Conservation (phyloP, 2,113 vertebrate species). For the Menidia beryllina region DNA sequence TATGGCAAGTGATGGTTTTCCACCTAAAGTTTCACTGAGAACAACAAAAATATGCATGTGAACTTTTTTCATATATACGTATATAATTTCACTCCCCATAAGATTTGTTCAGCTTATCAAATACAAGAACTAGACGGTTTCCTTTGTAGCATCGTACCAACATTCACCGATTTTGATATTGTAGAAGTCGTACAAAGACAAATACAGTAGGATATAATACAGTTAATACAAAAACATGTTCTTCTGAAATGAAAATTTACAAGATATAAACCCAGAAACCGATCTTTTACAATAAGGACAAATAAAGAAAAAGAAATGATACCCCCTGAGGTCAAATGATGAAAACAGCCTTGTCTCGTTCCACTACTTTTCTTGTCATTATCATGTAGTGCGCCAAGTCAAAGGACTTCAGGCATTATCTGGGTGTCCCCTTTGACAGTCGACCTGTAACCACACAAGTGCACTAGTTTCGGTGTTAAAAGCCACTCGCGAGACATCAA, state of each 20-base stretch:
- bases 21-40: conserved; percentile 58
- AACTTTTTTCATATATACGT: neutral
- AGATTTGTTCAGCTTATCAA: conserved; percentile 82
- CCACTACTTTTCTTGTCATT: conserved; percentile 46
- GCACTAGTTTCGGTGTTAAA: conserved; percentile 66
- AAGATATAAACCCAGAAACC: conserved; percentile 74
- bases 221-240: conserved; percentile 81
- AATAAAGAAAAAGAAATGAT: conserved; percentile 64
- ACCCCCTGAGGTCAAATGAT: conserved; percentile 83
- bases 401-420: conserved; percentile 59
- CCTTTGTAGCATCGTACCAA: conserved; percentile 78
- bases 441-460: conserved; percentile 51
- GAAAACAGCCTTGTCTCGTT: conserved; percentile 65
- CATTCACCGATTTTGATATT: conserved; percentile 81
- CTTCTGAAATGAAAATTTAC: conserved; percentile 74
- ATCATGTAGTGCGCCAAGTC: conserved; percentile 43
- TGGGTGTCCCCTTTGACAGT: conserved; percentile 57
- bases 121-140: conserved; percentile 72
- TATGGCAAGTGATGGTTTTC: conserved; percentile 68
- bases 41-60: conserved; percentile 48
- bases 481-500: conserved; percentile 60
- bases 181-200: conserved; percentile 82
- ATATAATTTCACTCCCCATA: conserved; percentile 52
- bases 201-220: conserved; percentile 82
- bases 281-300: conserved; percentile 71